Percentiles rank a stretch among this genome's conserved stretches.
Evolutionary conservation across 2,888 invertebrate genomes (phyloP).

Genomic region (Amphimallon solstitiale): DNA sequence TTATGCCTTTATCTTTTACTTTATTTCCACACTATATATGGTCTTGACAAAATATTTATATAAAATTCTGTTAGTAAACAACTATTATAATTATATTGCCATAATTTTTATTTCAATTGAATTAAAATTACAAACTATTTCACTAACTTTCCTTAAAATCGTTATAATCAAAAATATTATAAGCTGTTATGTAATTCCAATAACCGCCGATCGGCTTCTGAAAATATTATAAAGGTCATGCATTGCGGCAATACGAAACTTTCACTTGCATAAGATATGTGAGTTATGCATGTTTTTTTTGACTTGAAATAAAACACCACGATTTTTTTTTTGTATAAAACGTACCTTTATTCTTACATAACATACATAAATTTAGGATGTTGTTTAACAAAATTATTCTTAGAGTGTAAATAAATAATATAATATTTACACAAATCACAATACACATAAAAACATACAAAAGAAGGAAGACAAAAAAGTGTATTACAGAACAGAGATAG

Average conservation of each 20-base stretch:
- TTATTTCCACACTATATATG: not conserved
- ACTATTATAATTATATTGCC: no score
- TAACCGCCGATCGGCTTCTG: conserved; percentile 7
- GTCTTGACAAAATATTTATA: no score
- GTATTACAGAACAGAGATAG: not conserved
- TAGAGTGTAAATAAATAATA: conserved; percentile 38
- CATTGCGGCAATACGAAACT: conserved; percentile 15
- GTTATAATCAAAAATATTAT: conserved; percentile 5
- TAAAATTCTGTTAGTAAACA: no score
- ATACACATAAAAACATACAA: conserved; percentile 22
- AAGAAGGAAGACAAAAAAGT: conserved; percentile 5
- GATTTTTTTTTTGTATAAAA: conserved; percentile 34
- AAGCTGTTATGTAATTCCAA: conserved; percentile 29
- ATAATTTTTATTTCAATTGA: not conserved
- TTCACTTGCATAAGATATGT: conserved; percentile 32
- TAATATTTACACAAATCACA: conserved; percentile 39
- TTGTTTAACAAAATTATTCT: conserved; percentile 22
- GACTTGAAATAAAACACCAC: conserved; percentile 26
- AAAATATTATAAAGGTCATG: conserved; percentile 34
- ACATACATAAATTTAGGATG: conserved; percentile 33
- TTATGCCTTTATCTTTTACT: not conserved
- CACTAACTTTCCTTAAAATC: conserved; percentile 31
- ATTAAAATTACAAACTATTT: conserved; percentile 11
- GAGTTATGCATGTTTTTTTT: conserved; percentile 13
- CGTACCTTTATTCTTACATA: conserved; percentile 37